These are phyloP conservation scores for Diacarnus erythraeanus DNA, from an alignment of 37 sponge, comb jelly and placozoan species.

Conservation along the genomic window DNA sequence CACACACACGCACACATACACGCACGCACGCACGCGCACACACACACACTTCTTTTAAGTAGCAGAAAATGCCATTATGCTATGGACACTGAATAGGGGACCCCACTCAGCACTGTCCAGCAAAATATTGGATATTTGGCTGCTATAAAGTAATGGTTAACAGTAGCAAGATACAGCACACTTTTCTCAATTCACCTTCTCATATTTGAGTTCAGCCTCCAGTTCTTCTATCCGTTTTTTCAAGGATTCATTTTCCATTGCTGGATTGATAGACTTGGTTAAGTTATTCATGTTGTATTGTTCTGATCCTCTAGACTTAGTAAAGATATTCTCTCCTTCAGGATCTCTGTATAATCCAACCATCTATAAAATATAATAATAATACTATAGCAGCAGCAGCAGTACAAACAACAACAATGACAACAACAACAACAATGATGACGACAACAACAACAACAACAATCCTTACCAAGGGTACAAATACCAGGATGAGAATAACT, in stretches of 20 bases:
- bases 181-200: neutral
- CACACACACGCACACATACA: too few species aligned
- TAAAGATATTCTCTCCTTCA: constrained; percentile 21
- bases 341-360: constrained; percentile 41
- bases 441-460: neutral
- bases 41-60: too few species aligned
- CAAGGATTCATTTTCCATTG: neutral
- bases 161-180: too few species aligned
- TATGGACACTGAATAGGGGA: too few species aligned
- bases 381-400: neutral
- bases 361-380: constrained; percentile 23
- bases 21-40: too few species aligned
- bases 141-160: too few species aligned
- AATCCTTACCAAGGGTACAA: constrained; percentile 48
- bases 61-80: too few species aligned
- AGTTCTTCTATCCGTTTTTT: neutral
- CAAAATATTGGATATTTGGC: too few species aligned
- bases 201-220: neutral
- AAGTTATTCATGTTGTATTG: neutral
- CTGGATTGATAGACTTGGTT: neutral
- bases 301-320: neutral
- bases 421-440: neutral
- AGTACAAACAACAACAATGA: neutral
- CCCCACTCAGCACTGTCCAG: too few species aligned
- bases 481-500: constrained; percentile 43